Evolutionary conservation across 2,113 vertebrate genomes (phyloP).

Genomic region (Mesitornis unicolor): DNA sequence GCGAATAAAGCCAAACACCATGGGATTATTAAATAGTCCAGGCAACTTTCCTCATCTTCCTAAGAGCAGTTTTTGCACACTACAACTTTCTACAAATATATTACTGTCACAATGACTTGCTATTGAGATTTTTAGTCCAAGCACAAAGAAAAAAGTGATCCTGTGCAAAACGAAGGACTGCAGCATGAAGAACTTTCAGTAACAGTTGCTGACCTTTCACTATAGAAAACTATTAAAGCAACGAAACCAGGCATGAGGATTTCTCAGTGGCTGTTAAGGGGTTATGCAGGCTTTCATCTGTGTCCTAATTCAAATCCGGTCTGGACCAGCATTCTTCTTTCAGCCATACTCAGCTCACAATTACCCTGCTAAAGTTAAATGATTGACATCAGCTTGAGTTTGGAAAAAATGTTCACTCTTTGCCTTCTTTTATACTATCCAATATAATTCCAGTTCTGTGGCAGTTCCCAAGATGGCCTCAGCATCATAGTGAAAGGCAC

Average conservation of each 20-base stretch:
- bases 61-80: neutral
- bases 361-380: neutral
- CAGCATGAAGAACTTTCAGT: neutral
- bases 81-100: neutral
- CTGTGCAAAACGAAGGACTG: neutral
- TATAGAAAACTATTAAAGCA: neutral
- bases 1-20: neutral
- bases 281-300: neutral
- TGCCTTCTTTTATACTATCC: neutral
- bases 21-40: neutral
- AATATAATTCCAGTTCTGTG: neutral
- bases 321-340: neutral
- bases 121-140: neutral
- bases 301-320: neutral
- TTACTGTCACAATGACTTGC: neutral
- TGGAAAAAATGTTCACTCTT: neutral
- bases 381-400: neutral
- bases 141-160: constrained; percentile 2
- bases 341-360: neutral
- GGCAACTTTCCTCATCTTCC: neutral
- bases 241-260: neutral
- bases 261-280: neutral
- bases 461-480: neutral
- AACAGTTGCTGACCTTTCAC: neutral
- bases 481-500: neutral